phyloP scores from a whole-genome alignment of 1,140 invertebrate species.

The Teleogryllus occipitalis region DNA sequence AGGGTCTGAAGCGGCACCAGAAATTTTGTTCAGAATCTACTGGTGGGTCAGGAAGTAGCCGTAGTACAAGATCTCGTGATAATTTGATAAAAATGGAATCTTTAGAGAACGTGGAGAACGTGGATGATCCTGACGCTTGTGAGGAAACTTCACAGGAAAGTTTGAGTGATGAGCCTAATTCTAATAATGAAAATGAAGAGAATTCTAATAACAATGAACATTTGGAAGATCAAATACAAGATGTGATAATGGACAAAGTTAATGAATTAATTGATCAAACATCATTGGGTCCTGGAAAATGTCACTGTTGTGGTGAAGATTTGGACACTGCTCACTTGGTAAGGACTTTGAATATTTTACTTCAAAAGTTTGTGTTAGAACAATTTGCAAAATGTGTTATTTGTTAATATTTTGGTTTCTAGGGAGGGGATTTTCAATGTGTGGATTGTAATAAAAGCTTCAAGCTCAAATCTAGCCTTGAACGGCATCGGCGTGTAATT shows the following conservation, averaged over 20 bases:
- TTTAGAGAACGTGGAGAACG: background rate
- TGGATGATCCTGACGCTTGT: background rate
- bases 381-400: background rate
- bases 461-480: conserved; percentile 39
- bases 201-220: background rate
- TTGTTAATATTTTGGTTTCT: conserved; percentile 27
- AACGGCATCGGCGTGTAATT: conserved; percentile 41
- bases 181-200: conserved; percentile 6
- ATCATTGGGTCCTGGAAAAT: conserved; percentile 30
- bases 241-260: conserved; percentile 28
- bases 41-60: background rate
- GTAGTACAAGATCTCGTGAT: background rate
- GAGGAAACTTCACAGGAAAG: background rate
- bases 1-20: conserved; percentile 9
- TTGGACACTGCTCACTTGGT: conserved; percentile 42
- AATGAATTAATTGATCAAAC: conserved; percentile 26
- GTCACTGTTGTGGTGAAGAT: conserved; percentile 45
- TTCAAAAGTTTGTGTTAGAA: no score
- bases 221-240: conserved; percentile 10
- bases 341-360: conserved; percentile 21
- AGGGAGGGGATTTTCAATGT: conserved; percentile 43
- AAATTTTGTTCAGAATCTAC: conserved; percentile 7
- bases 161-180: background rate
- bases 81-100: no score
- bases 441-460: conserved; percentile 47